Conservation (phyloP, 2,797 vertebrate genomes). For the Oreortyx pictus region DNA sequence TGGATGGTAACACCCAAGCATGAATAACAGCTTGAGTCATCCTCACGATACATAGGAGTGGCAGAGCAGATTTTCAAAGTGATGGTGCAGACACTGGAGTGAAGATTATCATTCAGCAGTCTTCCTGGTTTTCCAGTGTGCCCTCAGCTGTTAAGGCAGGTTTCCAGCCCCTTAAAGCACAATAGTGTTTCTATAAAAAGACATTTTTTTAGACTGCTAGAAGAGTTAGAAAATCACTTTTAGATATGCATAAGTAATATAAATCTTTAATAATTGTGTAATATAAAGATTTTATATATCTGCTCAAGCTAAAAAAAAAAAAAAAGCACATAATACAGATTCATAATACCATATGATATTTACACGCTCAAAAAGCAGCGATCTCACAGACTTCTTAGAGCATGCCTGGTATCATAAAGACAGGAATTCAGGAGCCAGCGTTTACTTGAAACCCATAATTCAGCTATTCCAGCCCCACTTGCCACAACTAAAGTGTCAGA, state of each 20-base stretch:
- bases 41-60: conserved; percentile 7
- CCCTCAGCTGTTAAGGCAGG: conserved; percentile 17
- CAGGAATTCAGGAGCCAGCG: neutral
- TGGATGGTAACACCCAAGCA: conserved; percentile 28
- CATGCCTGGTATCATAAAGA: neutral
- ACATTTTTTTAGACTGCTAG: neutral
- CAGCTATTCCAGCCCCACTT: neutral
- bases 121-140: conserved; percentile 33
- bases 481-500: neutral
- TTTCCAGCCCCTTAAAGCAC: neutral
- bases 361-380: neutral
- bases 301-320: neutral
- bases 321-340: neutral
- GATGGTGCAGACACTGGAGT: conserved; percentile 14
- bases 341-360: neutral
- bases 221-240: neutral
- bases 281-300: neutral
- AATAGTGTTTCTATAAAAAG: neutral
- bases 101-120: neutral
- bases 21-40: conserved; percentile 48
- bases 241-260: too few relatives aligned
- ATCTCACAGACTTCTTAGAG: neutral
- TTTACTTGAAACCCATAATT: neutral
- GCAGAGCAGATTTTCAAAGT: conserved; percentile 32
- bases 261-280: too few relatives aligned